Evolutionary conservation across 2,797 vertebrate genomes (phyloP), one percentile per base, ranked within the genome.

Genomic region (Crenichthys baileyi): DNA sequence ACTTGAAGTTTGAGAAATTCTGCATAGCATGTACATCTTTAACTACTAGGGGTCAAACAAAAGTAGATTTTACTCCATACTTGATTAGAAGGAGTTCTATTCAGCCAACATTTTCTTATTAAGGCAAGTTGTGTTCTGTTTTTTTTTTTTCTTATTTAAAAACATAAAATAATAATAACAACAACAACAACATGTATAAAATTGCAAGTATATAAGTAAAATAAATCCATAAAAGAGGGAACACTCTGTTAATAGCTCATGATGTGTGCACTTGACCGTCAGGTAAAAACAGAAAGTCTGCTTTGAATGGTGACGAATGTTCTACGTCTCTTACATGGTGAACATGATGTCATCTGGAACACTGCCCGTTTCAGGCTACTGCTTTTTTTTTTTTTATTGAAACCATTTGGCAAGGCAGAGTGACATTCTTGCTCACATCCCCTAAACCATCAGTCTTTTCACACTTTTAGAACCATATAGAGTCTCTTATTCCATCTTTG

Each of bases 371-470:
- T 63, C 75, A 76, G 56, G 18, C 5, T 41, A 48, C 61, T 11
- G 44, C 29, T 22, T 46, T 50, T 73, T 72, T 70, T 56, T 70
- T 72, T 79, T n/a, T 74, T 78, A 56, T 36, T 46, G 68, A 82
- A 46, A 77, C 74, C 6, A 36, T 78, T 72, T 79, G 71, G 71
- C 72, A 73, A 61, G 22, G 72, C 44, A 53, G 24, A 44, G 5
- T 75, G 51, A 83, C 48, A 65, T n/a, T 44, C 48, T 78, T 26
- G 50, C 24, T 53, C 39, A 7, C 68, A 50, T 70, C 63, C 55
- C 24, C 29, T 56, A 63, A 53, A 53, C n/a, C 55, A 74, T 72
- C 51, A 15, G 39, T 70, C 55, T 65, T 44, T 31, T 22, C 20
- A 26, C 0, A 2, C 16, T 61, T 80, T 51, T 41, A 16, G 60